phyloP scores from a whole-genome alignment of 2,888 invertebrate species.

The Alcis repandata region DNA sequence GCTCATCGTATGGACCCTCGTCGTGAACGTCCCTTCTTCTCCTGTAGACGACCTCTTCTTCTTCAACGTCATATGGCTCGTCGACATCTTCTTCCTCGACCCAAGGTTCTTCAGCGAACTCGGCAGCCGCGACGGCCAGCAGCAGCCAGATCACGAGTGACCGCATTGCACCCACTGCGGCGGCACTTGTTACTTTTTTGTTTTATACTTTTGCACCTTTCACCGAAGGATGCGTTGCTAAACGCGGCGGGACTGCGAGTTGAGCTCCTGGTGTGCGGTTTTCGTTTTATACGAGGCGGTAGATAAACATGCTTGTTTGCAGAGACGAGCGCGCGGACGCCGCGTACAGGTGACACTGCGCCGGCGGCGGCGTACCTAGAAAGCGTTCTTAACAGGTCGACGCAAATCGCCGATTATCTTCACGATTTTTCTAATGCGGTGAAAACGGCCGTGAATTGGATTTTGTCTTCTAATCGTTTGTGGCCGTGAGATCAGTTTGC shows the following conservation, averaged over 20 bases:
- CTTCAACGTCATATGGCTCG: slow-evolving; percentile 72
- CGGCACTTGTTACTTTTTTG: slow-evolving; percentile 67
- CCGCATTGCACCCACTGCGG: slow-evolving; percentile 71
- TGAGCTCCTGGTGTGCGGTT: slow-evolving; percentile 34
- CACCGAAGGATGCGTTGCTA: slow-evolving; percentile 71
- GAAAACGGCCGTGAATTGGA: slow-evolving; percentile 74
- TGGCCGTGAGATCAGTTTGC: slow-evolving; percentile 62
- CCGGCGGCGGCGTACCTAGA: slow-evolving; percentile 59
- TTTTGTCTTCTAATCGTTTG: slow-evolving; percentile 58
- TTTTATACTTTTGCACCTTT: slow-evolving; percentile 76
- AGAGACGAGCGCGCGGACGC: slow-evolving; percentile 64
- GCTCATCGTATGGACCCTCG: slow-evolving; percentile 67
- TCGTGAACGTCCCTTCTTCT: slow-evolving; percentile 62
- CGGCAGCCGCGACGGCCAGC: slow-evolving; percentile 63
- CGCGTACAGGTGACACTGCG: slow-evolving; percentile 65
- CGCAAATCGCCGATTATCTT: slow-evolving; percentile 71
- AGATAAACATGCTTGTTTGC: slow-evolving; percentile 62
- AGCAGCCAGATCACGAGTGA: slow-evolving; percentile 62
- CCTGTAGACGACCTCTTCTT: slow-evolving; percentile 60
- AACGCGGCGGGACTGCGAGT: slow-evolving; percentile 54
- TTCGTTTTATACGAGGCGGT: slow-evolving; percentile 62
- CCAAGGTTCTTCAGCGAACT: slow-evolving; percentile 48
- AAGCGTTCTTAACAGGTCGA: slow-evolving; percentile 72
- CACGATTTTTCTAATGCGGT: slow-evolving; percentile 68
- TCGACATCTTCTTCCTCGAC: slow-evolving; percentile 51